Evolutionary conservation across 2,888 invertebrate species (phyloP).

Genomic region (Synergus laeviventris): DNA sequence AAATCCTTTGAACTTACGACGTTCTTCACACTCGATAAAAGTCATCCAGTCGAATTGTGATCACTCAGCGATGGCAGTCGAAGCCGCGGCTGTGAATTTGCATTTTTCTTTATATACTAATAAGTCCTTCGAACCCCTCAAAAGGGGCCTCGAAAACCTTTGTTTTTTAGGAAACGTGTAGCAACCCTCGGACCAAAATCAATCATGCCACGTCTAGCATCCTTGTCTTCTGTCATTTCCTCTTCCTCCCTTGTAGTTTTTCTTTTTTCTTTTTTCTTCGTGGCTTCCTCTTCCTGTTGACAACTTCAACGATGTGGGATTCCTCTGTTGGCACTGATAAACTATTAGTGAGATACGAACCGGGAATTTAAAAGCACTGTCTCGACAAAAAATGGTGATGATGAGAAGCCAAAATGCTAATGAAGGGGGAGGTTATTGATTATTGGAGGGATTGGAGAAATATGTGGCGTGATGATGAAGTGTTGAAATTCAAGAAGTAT

Average conservation of each 20-base stretch:
- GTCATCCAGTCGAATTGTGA: constrained; percentile 49
- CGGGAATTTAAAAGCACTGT: neutral
- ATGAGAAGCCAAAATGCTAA: constrained; percentile 1
- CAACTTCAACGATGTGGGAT: neutral
- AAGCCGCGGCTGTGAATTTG: constrained; percentile 6
- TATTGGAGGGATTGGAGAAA: neutral
- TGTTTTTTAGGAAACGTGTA: constrained; percentile 66
- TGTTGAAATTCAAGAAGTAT: constrained; percentile 50
- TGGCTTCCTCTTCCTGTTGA: neutral
- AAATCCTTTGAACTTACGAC: constrained; percentile 43
- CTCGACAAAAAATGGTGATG: neutral
- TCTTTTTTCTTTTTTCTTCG: neutral
- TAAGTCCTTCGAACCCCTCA: constrained; percentile 52
- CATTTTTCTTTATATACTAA: constrained; percentile 23
- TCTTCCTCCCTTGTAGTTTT: constrained; percentile 36
- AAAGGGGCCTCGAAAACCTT: constrained; percentile 47
- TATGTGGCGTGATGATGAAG: constrained; percentile 27
- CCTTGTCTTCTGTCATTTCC: constrained; percentile 46
- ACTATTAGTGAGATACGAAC: neutral
- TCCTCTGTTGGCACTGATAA: constrained; percentile 4
- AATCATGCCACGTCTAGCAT: constrained; percentile 67
- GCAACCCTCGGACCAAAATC: constrained; percentile 72
- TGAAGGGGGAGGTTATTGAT: constrained; percentile 18
- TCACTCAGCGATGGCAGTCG: constrained; percentile 41
- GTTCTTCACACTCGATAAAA: constrained; percentile 46